Base-by-base conservation (phyloP, 92 coral and sea anemone genomes). In the Muricea muricata region DNA sequence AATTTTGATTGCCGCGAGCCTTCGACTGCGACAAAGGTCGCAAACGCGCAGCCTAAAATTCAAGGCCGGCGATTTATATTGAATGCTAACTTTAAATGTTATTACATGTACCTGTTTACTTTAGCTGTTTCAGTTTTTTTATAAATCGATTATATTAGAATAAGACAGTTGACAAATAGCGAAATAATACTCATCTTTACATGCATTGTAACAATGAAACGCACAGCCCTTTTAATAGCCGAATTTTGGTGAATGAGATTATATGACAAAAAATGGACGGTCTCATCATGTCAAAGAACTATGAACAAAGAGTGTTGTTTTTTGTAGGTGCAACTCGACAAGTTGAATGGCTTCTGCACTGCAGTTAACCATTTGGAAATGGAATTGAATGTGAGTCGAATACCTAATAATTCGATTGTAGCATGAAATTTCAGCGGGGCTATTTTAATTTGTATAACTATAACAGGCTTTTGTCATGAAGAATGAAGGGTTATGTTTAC, bases 371-470 rank as follows among this genome's bases (percentile, higher is more conserved):
- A 96, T 68, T 70, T 96, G 47, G 99, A 96, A 75, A 93, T 94
- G 37, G 99, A 96, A 78, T 82, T 96, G 29, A 97, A 96, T 73
- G 99, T 96, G 82, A 93, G 99, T 92, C n/a, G n/a, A n/a, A n/a
- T n/a, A n/a, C n/a, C 18, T 48, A 15, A 48, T 46, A 30, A 28
- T 18, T 31, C 18, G 11, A 24, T 10, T 46, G 1, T 6, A 35
- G 56, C 56, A 48, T 48, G 56, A 42, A 14, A 14, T n/a, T n/a
- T n/a, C n/a, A n/a, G n/a, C n/a, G n/a, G n/a, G n/a, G n/a, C n/a
- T n/a, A n/a, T n/a, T n/a, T n/a, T n/a, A n/a, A n/a, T n/a, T n/a
- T n/a, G n/a, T n/a, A n/a, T n/a, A n/a, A n/a, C n/a, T n/a, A n/a
- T n/a, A n/a, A n/a, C n/a, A n/a, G n/a, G n/a, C n/a, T n/a, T n/a